Evolutionary conservation across 2,113 vertebrate genomes (phyloP), one percentile per base, ranked within the genome.

Genomic region (Petromus typicus): DNA sequence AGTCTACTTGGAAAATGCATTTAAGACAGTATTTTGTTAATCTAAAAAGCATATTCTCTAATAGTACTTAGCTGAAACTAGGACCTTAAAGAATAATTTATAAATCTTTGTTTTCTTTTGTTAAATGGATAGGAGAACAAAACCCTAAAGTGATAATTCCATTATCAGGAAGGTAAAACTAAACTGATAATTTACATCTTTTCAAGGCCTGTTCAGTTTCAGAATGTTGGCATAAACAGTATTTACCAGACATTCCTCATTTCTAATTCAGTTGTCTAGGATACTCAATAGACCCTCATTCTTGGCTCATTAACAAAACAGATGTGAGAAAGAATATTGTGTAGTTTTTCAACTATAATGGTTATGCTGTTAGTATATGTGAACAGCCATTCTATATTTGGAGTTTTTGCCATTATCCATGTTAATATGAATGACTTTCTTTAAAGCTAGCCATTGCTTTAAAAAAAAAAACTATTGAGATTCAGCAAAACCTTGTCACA

Each of bases 251-350:
- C 86, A 80, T 95, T 94, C 78, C 78, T 96, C 85, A 86, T 88
- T 95, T 97, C 87, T 95, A 88, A 95, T 94, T 95, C 94, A 94
- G 78, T 97, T 97, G 90, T 95, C 96, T 96, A 64, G 92, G 86
- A 97, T 96, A 95, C 69, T 96, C 94, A 96, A 63, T 94, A 96
- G 89, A 95, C 89, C 73, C 79, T 92, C 83, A 87, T 97, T 95
- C 91, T 97, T 97, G 95, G 91, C 92, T 96, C 86, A 71, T 94
- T 95, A 96, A 90, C 91, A 97, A 93, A 96, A 93, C 92, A 96
- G 93, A 97, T 95, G 79, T 95, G 93, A 96, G 89, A 96, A 96
- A 96, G 96, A 95, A 96, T 97, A 97, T 92, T 95, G 90, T 96
- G 86, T 95, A 54, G 88, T 93, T 95, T 97, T 97, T 96, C 90